phyloP scores from a whole-genome alignment of 1,140 invertebrate genomes.

The Cardiocondyla obscurior region DNA sequence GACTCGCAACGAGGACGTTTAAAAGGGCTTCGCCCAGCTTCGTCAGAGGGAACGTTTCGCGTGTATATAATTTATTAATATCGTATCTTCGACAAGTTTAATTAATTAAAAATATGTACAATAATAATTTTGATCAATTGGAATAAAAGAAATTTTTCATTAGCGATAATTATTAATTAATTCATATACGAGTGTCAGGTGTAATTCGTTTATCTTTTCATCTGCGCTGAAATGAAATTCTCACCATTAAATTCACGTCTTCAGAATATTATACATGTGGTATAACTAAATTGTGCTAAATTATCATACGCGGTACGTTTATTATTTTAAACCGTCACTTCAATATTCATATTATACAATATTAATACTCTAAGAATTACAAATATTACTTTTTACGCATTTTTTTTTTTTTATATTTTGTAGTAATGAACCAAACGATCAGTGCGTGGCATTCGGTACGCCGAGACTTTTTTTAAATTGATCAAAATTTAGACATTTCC shows the following conservation, averaged over 20 bases:
- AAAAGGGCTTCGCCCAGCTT: background rate
- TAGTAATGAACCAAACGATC: background rate
- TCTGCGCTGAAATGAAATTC: background rate
- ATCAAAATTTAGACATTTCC: background rate
- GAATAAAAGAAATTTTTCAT: background rate
- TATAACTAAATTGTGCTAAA: background rate
- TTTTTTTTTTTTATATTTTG: background rate
- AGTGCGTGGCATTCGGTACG: background rate
- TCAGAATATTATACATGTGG: background rate
- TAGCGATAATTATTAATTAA: background rate
- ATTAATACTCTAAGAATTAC: too few species aligned
- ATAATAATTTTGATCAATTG: background rate
- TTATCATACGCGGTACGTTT: background rate
- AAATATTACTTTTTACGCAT: background rate
- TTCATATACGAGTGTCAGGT: background rate
- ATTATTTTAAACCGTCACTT: background rate
- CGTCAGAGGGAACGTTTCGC: background rate
- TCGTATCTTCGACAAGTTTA: background rate
- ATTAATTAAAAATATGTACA: background rate
- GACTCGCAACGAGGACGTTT: background rate
- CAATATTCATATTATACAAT: background rate
- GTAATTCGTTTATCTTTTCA: background rate
- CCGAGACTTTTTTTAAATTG: background rate
- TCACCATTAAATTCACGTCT: background rate
- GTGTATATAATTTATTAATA: background rate